Conservation (phyloP, 2,888 invertebrate genomes). For the Xiphydria camelus region DNA sequence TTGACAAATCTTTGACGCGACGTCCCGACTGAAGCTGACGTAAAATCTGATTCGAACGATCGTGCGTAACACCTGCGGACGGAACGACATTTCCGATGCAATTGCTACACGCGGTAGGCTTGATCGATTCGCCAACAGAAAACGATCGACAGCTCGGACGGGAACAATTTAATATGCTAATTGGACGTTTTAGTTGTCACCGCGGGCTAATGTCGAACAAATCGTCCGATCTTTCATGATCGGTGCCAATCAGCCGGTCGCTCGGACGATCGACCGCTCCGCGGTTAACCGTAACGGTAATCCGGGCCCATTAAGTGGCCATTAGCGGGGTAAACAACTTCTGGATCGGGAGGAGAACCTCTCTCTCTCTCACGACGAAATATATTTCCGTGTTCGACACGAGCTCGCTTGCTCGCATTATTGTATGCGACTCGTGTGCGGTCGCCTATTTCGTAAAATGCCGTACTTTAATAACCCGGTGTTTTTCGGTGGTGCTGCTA, state of each 20-base stretch:
- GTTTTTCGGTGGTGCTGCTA: too few relatives aligned
- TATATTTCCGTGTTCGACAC: not conserved
- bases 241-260: too few relatives aligned
- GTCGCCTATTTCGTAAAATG: not conserved
- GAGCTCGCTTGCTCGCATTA: not conserved
- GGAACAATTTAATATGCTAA: slow-evolving; percentile 1
- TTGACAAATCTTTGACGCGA: too few relatives aligned
- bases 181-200: not conserved
- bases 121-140: too few relatives aligned
- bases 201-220: slow-evolving; percentile 8
- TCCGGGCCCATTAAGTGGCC: slow-evolving; percentile 8
- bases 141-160: not conserved
- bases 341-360: not conserved
- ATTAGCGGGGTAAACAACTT: slow-evolving; percentile 14
- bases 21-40: too few relatives aligned
- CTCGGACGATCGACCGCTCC: not conserved
- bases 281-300: slow-evolving; percentile 9
- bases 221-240: slow-evolving; percentile 11
- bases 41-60: too few relatives aligned
- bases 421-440: not conserved
- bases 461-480: too few relatives aligned
- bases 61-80: too few relatives aligned
- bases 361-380: too few relatives aligned
- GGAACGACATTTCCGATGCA: too few relatives aligned
- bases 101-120: too few relatives aligned